Base-by-base conservation (phyloP, 1,140 invertebrate species). In the Heliconius congener region DNA sequence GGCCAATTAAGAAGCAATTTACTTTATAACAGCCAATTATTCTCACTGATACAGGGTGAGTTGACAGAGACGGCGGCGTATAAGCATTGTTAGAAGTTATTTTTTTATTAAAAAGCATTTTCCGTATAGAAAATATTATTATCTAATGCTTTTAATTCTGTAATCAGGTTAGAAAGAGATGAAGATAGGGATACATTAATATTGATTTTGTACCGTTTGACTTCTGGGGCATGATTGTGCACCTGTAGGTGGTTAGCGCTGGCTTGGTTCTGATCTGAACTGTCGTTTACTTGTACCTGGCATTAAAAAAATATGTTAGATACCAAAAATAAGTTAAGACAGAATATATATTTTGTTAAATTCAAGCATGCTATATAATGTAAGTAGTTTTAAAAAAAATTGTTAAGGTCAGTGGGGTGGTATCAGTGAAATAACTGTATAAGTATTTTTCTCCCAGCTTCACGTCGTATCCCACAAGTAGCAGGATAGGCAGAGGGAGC, bases 161-260 rank as follows among this genome's bases (percentile, higher is more conserved):
- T 60, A 60, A 60, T 11, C 27, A 66, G 23, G 5, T 66, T 66
- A 66, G 27, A 66, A 30, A 66, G 23, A 30, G 9, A 30, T 9
- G 8, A 39, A 39, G 34, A 34, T 18, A 19, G 5, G 8, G n/a
- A 39, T 8, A 71, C 19, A 37, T 3, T 19, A 39, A 27, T 37
- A 16, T 72, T 19, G 18, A 6, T n/a, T 72, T 19, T 81, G 86
- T 73, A 94, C 93, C 93, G 89, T 83, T 90, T 93, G 27, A 94
- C 83, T 85, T 94, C 93, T n/a, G 89, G 86, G 42, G 85, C 82
- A 71, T 85, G 84, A 19, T 72, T 72, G 71, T 74, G 77, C 30
- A 86, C 84, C 27, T 86, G 83, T 13, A 84, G 72, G 27, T 85
- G 87, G 74, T 82, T 84, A 81, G 72, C 81, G 82, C 71, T 82